phyloP scores from a whole-genome alignment of 2,888 invertebrate genomes.

The Drosophila prostipennis region DNA sequence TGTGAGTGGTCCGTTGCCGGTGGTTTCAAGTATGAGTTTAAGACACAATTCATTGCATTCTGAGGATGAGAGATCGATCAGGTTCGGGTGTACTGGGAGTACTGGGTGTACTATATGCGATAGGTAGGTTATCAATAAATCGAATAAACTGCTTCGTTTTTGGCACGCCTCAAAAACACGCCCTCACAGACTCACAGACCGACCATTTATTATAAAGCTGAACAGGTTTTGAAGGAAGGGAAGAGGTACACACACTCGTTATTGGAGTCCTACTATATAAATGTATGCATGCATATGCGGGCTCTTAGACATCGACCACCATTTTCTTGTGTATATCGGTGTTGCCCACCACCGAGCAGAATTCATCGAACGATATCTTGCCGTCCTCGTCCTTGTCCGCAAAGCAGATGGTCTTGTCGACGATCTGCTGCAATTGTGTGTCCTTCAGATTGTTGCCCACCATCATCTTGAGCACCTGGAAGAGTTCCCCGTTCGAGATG shows the following conservation, averaged over 20 bases:
- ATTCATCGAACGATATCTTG: conserved; percentile 99
- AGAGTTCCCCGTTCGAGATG: conserved; percentile 99
- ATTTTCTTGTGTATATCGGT: conserved; percentile 99
- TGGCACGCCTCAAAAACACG: conserved; percentile 39
- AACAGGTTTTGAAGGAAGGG: conserved; percentile 21
- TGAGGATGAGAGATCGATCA: conserved; percentile 41
- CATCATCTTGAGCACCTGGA: conserved; percentile 99
- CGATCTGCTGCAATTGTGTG: conserved; percentile 99
- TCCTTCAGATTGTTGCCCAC: conserved; percentile 99
- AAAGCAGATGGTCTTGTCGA: conserved; percentile 99
- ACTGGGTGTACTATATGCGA: conserved; percentile 13
- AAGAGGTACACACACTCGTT: conserved; percentile 35
- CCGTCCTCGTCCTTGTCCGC: conserved; percentile 99
- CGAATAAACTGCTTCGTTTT: conserved; percentile 30
- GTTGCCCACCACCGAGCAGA: conserved; percentile 99
- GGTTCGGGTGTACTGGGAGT: not conserved
- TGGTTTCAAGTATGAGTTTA: conserved; percentile 46
- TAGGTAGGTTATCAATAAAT: conserved; percentile 11
- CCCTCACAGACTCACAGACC: conserved; percentile 31
- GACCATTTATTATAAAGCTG: conserved; percentile 37
- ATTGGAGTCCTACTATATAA: conserved; percentile 5
- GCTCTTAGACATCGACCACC: conserved; percentile 97
- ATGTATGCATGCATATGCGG: not conserved
- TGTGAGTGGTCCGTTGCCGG: conserved; percentile 48
- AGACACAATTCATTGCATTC: conserved; percentile 49